Conservation (phyloP, 1,140 invertebrate genomes). For the Sweltsa coloradensis region DNA sequence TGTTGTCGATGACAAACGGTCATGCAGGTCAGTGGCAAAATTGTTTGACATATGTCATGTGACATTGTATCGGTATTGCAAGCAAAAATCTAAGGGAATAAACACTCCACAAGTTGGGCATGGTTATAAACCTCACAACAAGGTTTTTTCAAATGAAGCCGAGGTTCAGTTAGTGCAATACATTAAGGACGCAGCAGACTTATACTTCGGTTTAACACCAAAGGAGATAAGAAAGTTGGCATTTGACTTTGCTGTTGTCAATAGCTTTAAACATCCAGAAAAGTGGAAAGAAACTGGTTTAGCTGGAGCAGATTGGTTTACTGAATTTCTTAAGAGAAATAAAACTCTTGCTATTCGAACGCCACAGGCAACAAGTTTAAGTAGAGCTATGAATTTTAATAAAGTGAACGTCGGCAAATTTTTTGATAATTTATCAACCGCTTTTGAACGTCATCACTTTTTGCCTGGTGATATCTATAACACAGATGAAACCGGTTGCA, state of each 20-base stretch:
- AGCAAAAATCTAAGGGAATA: background rate
- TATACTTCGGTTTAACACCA: background rate
- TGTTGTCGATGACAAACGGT: background rate
- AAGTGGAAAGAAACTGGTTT: slow-evolving; percentile 24
- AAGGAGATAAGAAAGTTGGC: background rate
- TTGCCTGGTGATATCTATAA: slow-evolving; percentile 23
- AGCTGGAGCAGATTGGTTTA: slow-evolving; percentile 28
- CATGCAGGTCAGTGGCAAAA: slow-evolving; percentile 1
- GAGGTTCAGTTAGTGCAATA: background rate
- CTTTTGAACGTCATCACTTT: slow-evolving; percentile 23
- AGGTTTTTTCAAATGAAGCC: background rate
- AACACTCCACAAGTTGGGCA: background rate
- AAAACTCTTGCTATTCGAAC: slow-evolving; percentile 23
- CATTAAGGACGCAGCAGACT: background rate
- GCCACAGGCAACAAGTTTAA: slow-evolving; percentile 30
- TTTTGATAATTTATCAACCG: slow-evolving; percentile 26
- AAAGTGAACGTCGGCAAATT: slow-evolving; percentile 28
- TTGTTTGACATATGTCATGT: slow-evolving; percentile 3
- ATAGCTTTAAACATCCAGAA: slow-evolving; percentile 15
- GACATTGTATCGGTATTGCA: background rate
- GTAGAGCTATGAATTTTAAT: slow-evolving; percentile 31
- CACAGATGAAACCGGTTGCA: slow-evolving; percentile 28
- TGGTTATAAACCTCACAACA: background rate
- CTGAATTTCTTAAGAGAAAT: slow-evolving; percentile 27
- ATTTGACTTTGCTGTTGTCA: background rate